Conservation (phyloP, 1,140 invertebrate species). For the Hycleus cichorii region DNA sequence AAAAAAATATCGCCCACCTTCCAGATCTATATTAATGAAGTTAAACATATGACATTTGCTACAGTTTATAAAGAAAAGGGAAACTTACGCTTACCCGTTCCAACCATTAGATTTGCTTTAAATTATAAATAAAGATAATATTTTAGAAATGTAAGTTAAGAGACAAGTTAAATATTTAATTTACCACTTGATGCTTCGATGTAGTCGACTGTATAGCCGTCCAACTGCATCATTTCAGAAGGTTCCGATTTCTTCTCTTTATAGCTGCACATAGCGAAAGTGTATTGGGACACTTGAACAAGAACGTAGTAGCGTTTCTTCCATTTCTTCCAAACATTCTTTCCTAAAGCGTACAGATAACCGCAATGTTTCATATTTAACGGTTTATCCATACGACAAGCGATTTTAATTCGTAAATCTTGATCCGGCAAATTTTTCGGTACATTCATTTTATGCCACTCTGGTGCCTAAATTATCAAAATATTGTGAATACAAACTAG, state of each 20-base stretch:
- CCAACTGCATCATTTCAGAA: slow-evolving; percentile 98
- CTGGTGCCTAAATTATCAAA: slow-evolving; percentile 60
- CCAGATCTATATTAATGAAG: slow-evolving; percentile 54
- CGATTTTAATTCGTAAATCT: slow-evolving; percentile 94
- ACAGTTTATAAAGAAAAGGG: slow-evolving; percentile 10
- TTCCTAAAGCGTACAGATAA: slow-evolving; percentile 89
- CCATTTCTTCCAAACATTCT: slow-evolving; percentile 99
- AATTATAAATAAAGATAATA: slow-evolving; percentile 15
- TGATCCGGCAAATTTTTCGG: slow-evolving; percentile 92
- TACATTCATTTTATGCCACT: slow-evolving; percentile 97
- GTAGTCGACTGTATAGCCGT: slow-evolving; percentile 99
- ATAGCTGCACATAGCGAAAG: slow-evolving; percentile 99
- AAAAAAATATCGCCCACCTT: slow-evolving; percentile 91
- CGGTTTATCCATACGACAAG: slow-evolving; percentile 97
- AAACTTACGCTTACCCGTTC: slow-evolving; percentile 59
- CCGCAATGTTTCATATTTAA: slow-evolving; percentile 97
- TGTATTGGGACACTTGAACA: slow-evolving; percentile 99
- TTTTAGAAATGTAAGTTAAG: neutral
- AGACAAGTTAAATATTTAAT: slow-evolving; percentile 4
- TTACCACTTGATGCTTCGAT: slow-evolving; percentile 86
- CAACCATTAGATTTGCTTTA: slow-evolving; percentile 81
- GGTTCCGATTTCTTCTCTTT: slow-evolving; percentile 99
- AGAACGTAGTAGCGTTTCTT: slow-evolving; percentile 97
- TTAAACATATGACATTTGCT: slow-evolving; percentile 4
- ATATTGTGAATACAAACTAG: neutral